Conservation (phyloP, 2,113 vertebrate genomes). For the Epinephelus moara region DNA sequence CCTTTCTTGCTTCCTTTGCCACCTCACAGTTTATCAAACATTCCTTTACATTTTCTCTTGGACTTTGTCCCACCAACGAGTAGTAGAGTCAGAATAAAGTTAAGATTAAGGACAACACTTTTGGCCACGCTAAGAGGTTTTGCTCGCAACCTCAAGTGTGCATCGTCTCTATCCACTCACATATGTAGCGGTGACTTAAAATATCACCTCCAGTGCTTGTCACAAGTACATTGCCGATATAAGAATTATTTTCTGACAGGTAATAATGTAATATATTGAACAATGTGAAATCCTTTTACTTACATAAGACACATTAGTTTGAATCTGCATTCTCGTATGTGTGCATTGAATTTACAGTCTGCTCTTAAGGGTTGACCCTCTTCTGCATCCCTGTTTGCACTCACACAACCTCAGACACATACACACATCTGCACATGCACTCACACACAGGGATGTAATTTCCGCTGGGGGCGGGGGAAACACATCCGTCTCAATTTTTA, state of each 20-base stretch:
- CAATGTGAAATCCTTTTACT: background rate
- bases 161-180: background rate
- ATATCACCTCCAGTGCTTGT: constrained; percentile 16
- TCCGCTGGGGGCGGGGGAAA: background rate
- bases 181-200: constrained; percentile 8
- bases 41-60: constrained; percentile 29
- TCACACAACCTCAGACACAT: background rate
- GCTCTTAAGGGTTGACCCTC: background rate
- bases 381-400: constrained; percentile 20
- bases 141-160: constrained; percentile 13
- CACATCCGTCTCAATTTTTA: background rate
- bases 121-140: constrained; percentile 18
- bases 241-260: background rate
- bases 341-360: background rate
- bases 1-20: constrained; percentile 23
- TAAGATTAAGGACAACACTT: background rate
- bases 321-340: background rate
- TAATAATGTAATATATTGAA: background rate
- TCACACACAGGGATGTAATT: background rate
- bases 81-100: constrained; percentile 9
- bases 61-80: background rate
- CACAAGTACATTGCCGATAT: background rate
- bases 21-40: constrained; percentile 18
- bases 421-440: background rate
- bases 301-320: background rate